These are phyloP conservation scores for Anolis carolinensis DNA, from an alignment of 2,113 vertebrate species.

Conservation along the genomic window DNA sequence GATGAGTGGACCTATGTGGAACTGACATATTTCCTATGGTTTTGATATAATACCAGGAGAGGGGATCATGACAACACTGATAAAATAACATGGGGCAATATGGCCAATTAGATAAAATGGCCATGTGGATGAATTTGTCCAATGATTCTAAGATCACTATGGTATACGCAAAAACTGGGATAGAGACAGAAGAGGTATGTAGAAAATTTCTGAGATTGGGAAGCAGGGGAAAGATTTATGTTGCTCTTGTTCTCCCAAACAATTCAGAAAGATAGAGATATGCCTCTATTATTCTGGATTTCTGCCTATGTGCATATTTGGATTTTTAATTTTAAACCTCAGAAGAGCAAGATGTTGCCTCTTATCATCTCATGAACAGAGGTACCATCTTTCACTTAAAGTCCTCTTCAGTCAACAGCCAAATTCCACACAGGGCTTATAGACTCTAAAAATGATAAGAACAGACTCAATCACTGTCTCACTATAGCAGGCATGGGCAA, in stretches of 20 bases:
- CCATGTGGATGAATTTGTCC: not conserved
- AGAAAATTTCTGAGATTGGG: not conserved
- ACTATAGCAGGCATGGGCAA: too few relatives aligned
- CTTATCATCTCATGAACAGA: not conserved
- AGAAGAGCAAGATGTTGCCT: not conserved
- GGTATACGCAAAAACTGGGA: too few relatives aligned
- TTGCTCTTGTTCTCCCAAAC: not conserved
- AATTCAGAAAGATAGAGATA: not conserved
- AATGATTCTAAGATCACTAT: too few relatives aligned
- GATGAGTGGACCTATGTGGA: not conserved
- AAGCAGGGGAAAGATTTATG: not conserved
- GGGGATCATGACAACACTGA: not conserved
- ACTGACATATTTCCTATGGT: not conserved
- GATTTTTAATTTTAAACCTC: not conserved
- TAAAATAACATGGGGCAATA: not conserved
- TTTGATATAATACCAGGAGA: not conserved
- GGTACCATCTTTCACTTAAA: not conserved
- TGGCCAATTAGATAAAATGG: not conserved
- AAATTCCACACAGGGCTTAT: too few relatives aligned
- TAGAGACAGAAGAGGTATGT: not conserved
- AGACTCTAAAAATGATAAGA: too few relatives aligned
- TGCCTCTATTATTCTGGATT: not conserved
- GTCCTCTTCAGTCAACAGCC: not conserved
- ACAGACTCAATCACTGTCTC: too few relatives aligned
- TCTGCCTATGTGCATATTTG: not conserved